Percentiles rank a stretch among this genome's conserved stretches.
These are phyloP conservation scores for Sarcophilus harrisii DNA, from an alignment of 2,797 vertebrate species.

Conservation along the genomic window DNA sequence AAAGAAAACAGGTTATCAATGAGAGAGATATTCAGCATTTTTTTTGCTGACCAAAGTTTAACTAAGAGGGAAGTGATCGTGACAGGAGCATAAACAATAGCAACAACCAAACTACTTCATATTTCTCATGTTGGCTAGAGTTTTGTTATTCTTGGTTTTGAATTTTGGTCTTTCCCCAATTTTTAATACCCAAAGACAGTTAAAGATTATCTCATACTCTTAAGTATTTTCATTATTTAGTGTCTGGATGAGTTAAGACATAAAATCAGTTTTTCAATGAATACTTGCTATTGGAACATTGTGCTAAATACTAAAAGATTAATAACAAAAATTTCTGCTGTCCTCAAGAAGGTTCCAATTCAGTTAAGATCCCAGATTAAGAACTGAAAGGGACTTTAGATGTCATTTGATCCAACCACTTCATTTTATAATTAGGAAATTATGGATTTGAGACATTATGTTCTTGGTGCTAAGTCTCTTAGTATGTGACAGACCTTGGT, in stretches of 20 bases:
- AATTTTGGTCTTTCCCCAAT: slow-evolving; percentile 19
- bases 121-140: background rate
- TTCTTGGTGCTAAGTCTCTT: background rate
- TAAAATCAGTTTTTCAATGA: background rate
- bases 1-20: slow-evolving; percentile 80
- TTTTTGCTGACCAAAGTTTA: slow-evolving; percentile 37
- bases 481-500: background rate
- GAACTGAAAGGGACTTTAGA: background rate
- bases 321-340: background rate
- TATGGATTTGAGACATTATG: background rate
- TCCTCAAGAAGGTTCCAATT: background rate
- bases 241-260: slow-evolving; percentile 35
- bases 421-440: background rate
- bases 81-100: slow-evolving; percentile 40
- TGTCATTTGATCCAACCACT: background rate
- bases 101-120: slow-evolving; percentile 27
- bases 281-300: background rate
- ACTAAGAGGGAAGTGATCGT: slow-evolving; percentile 41
- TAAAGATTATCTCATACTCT: slow-evolving; percentile 57
- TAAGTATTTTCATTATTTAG: slow-evolving; percentile 25
- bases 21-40: slow-evolving; percentile 65
- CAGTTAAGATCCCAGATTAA: background rate
- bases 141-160: slow-evolving; percentile 55
- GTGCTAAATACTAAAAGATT: background rate
- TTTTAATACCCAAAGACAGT: slow-evolving; percentile 37